A percentile compares a stretch with the other conserved stretches of the same genome.
Conservation (phyloP, 2,113 vertebrate genomes). For the Hiodon alosoides region DNA sequence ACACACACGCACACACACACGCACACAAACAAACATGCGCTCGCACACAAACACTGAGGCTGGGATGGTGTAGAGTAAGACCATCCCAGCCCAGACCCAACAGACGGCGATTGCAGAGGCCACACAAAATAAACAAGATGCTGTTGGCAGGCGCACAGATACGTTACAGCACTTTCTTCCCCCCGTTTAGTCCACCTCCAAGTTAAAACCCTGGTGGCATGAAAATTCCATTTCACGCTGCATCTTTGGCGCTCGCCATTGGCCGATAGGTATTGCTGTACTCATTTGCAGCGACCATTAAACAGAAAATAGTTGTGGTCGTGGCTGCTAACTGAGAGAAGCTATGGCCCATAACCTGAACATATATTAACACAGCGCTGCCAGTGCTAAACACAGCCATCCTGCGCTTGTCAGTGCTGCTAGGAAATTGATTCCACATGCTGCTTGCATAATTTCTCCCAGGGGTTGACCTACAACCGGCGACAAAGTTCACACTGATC, state of each 20-base stretch:
- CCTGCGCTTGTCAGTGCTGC: constrained; percentile 39
- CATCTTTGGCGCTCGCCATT: too few species aligned
- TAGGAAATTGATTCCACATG: constrained; percentile 64
- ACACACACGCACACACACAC: constrained; percentile 46
- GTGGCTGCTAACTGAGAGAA: constrained; percentile 36
- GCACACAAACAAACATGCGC: constrained; percentile 29
- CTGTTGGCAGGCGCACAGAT: neutral
- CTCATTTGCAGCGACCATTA: constrained; percentile 28
- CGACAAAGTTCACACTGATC: constrained; percentile 36
- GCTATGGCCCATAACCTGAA: constrained; percentile 30
- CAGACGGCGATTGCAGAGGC: neutral
- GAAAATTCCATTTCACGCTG: constrained; percentile 15
- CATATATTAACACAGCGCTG: constrained; percentile 24
- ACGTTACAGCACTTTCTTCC: neutral
- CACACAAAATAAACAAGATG: neutral
- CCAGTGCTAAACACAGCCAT: constrained; percentile 36
- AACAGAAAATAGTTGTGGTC: constrained; percentile 37
- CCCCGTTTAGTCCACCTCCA: constrained; percentile 23
- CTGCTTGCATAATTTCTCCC: constrained; percentile 49
- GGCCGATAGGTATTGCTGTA: constrained; percentile 29
- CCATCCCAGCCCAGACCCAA: too few species aligned
- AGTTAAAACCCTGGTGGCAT: constrained; percentile 46
- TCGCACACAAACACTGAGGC: neutral
- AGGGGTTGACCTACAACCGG: constrained; percentile 35
- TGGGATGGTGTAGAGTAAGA: neutral